phyloP scores from a whole-genome alignment of 2,113 vertebrate species.

The Macrotis lagotis region DNA sequence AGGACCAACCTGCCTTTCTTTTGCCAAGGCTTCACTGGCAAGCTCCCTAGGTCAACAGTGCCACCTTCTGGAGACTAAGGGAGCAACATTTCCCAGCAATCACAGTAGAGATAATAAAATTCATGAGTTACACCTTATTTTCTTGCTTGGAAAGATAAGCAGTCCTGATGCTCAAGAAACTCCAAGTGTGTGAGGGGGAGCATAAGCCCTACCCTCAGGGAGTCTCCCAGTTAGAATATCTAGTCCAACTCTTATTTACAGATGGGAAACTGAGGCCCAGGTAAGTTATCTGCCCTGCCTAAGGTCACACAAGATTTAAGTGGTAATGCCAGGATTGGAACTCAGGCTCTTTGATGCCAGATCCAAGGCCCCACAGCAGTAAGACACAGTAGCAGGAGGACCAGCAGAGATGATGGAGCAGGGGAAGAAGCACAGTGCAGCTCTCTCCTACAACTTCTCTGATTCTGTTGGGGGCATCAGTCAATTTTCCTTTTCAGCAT shows the following conservation, averaged over 20 bases:
- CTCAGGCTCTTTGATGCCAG: not conserved
- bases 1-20: not conserved
- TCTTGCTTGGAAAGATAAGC: not conserved
- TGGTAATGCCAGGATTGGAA: not conserved
- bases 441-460: not conserved
- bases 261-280: not conserved
- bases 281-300: not conserved
- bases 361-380: not conserved
- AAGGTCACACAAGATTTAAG: not conserved
- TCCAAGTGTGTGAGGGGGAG: not conserved
- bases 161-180: not conserved
- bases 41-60: not conserved
- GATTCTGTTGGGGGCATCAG: not conserved
- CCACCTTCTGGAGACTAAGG: not conserved
- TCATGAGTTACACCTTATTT: not conserved
- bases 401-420: not conserved
- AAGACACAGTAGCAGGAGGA: not conserved
- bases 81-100: not conserved
- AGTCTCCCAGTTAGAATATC: not conserved
- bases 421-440: not conserved
- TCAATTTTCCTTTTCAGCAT: not conserved
- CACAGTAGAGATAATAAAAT: not conserved
- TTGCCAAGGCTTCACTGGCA: not conserved
- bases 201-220: not conserved
- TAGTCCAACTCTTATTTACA: not conserved